Evolutionary conservation across 2,797 vertebrate species (phyloP), one percentile per base, ranked within the genome.

Genomic region (Chloroceryle amazona): DNA sequence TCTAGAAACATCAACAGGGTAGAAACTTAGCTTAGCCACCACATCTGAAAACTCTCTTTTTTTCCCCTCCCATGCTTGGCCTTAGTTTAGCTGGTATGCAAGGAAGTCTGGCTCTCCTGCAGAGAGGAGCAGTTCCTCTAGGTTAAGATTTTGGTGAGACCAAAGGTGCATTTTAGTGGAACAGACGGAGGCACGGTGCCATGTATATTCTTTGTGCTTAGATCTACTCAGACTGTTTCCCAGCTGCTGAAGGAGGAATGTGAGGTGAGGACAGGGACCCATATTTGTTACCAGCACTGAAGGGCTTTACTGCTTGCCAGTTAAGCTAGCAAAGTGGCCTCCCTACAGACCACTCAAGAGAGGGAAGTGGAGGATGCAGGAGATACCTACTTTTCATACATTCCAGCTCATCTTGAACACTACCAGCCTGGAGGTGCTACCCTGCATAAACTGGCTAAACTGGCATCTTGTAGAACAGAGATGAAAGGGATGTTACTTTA

Each of bases 1-100:
- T n/a, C 89, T 82, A 80, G 87, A 85, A 96, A 94, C 47, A 86
- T 11, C 51, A 46, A 4, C 13, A 79, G 87, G 66, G 58, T 73
- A 86, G 67, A 79, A 76, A 91, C 22, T 12, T 57, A 74, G 70
- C 39, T 92, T 52, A 57, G 41, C 74, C 57, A 70, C 57, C 1
- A 1, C 16, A n/a, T 52, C 41, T 35, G 52, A 66, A 90, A 78
- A 33, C 31, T 11, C 22, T 17, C 7, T 60, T 58, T 13, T 58
- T 63, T 63, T 31, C 14, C 8, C 52, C 57, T 89, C 55, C 74
- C 13, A 10, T 46, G 47, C 67, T 72, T 60, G 6, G 51, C 67
- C 74, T 47, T n/a, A 31, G 46, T 63, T 90, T 47, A 94, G 86
- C 70, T 68, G 63, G 31, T 51, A 66, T 13, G 37, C 5, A 29